Evolutionary conservation across 2,888 invertebrate genomes (phyloP), one percentile per base, ranked within the genome.

Genomic region (Odiellus spinosus): DNA sequence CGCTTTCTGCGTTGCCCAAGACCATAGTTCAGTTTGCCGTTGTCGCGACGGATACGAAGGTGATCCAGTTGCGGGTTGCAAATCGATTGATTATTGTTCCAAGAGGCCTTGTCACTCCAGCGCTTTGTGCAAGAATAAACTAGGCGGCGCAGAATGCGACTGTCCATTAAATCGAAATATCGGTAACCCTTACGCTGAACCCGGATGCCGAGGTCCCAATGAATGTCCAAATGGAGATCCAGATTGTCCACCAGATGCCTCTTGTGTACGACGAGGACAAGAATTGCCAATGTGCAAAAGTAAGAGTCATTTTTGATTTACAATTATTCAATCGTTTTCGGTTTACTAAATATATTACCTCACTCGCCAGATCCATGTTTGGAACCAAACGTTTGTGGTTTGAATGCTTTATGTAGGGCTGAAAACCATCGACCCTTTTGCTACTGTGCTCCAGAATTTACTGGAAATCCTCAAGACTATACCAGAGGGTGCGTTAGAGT

Each of bases 1-100:
- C 64, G 79, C 87, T 0, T 70, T 87, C 38, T 88, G 88, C 62
- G 80, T 84, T 1, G 80, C 85, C 1, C 82, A 85, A 65, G 76
- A 77, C 59, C 87, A 88, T 60, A 73, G 73, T 52, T 80, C 82
- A 63, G 76, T 76, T 2, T 82, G 82, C 61, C 80, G 82, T 58
- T 88, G 87, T 62, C 84, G 45, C 66, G 86, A 87, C 4, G 87
- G 87, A 1, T 86, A 51, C 66, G 86, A 87, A 8, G 87, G 86
- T 3, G 77, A 86, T 63, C 78, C 86, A 2, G 67, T 73, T 8
- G 68, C 67, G 18, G 77, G 77, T 18, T 88, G 87, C 59, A 68
- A 72, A 44, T 67, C 78, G 45, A 69, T 84, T 42, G 75, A 90
- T 59, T 88, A 88, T 68, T 90, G 90, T 59, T 57, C 70, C 18